These are phyloP conservation scores for Thera obeliscata DNA, from an alignment of 2,888 invertebrate genomes.

Conservation along the genomic window DNA sequence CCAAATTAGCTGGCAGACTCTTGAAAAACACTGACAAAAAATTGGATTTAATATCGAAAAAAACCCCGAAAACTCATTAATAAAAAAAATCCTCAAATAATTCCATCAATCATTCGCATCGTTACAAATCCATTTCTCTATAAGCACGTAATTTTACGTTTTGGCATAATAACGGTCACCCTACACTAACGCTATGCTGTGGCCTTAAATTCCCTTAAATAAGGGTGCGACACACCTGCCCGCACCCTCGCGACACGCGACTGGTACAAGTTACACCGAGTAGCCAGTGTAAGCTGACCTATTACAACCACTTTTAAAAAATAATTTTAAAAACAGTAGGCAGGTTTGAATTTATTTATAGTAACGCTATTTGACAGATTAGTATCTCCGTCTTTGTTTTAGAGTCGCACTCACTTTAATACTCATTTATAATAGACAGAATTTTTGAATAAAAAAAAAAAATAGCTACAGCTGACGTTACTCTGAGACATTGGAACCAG, in stretches of 20 bases:
- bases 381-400: too few relatives aligned
- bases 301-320: neutral
- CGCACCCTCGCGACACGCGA: constrained; percentile 81
- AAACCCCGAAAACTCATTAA: neutral
- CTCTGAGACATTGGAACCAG: too few relatives aligned
- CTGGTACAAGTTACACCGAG: constrained; percentile 65
- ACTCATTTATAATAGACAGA: too few relatives aligned
- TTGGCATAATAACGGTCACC: constrained; percentile 54
- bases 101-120: constrained; percentile 27
- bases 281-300: constrained; percentile 61
- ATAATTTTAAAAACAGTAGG: too few relatives aligned
- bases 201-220: constrained; percentile 75
- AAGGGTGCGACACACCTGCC: constrained; percentile 81
- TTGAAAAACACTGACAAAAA: neutral
- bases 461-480: too few relatives aligned
- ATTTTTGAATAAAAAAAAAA: too few relatives aligned
- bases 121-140: constrained; percentile 33
- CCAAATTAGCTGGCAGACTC: too few relatives aligned
- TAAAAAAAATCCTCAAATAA: constrained; percentile 7
- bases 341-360: too few relatives aligned
- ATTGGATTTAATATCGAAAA: neutral
- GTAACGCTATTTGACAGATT: too few relatives aligned
- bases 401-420: too few relatives aligned
- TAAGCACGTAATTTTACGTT: constrained; percentile 25
- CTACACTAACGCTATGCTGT: constrained; percentile 68